Conservation (phyloP, 2,113 vertebrate genomes). For the Anser cygnoides region DNA sequence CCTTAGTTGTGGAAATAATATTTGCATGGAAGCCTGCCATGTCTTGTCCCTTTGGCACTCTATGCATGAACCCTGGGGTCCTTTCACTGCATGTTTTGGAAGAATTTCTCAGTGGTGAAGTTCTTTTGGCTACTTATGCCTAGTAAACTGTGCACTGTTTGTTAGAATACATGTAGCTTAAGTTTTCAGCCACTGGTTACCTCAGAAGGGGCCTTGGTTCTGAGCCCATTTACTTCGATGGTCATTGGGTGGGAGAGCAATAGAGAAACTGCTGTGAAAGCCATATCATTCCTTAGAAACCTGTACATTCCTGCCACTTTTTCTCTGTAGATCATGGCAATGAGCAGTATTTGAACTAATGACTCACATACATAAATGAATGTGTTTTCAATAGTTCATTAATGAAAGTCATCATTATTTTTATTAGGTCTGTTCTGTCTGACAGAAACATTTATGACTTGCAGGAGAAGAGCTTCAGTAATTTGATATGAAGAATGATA, state of each 20-base stretch:
- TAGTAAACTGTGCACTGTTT: not conserved
- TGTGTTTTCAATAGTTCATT: not conserved
- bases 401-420: not conserved
- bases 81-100: not conserved
- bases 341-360: not conserved
- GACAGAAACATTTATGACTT: not conserved
- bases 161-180: not conserved
- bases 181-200: not conserved
- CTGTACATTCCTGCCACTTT: not conserved
- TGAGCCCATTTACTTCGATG: not conserved
- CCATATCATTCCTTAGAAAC: not conserved
- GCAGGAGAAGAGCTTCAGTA: not conserved
- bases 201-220: not conserved
- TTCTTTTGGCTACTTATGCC: not conserved
- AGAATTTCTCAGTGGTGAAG: not conserved
- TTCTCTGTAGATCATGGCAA: not conserved
- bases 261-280: not conserved
- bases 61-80: not conserved
- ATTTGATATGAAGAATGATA: not conserved
- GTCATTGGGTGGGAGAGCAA: not conserved
- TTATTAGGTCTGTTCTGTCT: not conserved
- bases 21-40: not conserved
- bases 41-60: not conserved
- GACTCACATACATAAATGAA: not conserved
- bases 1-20: not conserved